A percentile compares a stretch with the other conserved stretches of the same genome.
These are phyloP conservation scores for Cebus imitator DNA, from an alignment of 2,113 vertebrate genomes.

Conservation along the genomic window DNA sequence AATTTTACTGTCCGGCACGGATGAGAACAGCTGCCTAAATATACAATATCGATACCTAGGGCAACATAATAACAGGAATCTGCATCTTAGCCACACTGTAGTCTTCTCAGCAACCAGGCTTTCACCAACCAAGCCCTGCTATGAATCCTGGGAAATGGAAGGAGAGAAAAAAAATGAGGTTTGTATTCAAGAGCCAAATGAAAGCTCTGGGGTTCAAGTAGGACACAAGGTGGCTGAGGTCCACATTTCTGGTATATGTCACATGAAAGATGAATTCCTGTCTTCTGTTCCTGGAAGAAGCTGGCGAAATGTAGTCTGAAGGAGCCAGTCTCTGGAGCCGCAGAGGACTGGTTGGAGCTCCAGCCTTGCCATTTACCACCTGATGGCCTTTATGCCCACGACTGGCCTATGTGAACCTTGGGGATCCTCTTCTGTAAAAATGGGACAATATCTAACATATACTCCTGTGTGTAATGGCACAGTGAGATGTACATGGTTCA, in stretches of 20 bases:
- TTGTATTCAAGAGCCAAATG: background rate
- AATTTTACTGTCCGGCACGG: conserved; percentile 55
- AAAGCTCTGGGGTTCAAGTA: background rate
- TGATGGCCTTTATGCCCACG: background rate
- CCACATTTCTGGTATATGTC: background rate
- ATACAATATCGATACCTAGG: conserved; percentile 32
- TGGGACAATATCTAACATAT: fast-evolving
- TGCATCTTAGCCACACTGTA: background rate
- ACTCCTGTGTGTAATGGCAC: background rate
- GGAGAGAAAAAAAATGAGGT: background rate
- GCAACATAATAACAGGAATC: background rate
- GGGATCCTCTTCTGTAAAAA: background rate
- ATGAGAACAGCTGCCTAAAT: conserved; percentile 59
- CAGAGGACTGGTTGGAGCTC: background rate
- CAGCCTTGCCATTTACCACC: background rate
- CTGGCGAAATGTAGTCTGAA: background rate
- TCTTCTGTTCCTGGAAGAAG: background rate
- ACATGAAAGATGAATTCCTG: background rate
- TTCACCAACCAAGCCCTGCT: background rate
- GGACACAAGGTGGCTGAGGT: background rate
- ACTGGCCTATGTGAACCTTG: background rate
- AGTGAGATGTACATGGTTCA: background rate
- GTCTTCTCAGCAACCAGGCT: background rate
- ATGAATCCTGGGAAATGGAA: background rate
- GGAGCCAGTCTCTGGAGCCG: background rate